Evolutionary conservation across 2,113 vertebrate species (phyloP), one percentile per base, ranked within the genome.

Genomic region (Gallinago jamesoni): DNA sequence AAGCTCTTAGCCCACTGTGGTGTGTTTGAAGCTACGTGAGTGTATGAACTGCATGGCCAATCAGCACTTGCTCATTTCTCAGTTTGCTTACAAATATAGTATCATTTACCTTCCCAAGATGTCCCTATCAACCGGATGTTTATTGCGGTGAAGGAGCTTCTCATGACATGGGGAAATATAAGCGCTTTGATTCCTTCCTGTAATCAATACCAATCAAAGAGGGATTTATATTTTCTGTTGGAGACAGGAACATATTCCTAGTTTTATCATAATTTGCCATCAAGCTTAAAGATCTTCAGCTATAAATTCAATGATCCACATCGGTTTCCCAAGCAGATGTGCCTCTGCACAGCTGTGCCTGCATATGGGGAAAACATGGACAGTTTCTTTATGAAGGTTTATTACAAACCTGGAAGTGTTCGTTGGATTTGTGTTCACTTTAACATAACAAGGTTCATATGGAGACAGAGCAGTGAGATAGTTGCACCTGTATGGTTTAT

Each of bases 301-400:
- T 74, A 31, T 92, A 92, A 84, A 94, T 97, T 75, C 88, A 75
- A 28, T 60, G 70, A 72, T 79, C 16, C 23, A 12, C 1, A 3
- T 63, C 22, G 27, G 64, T 33, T 89, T 80, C 82, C 80, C 2
- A 1, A 83, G 69, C 95, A 97, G 96, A 89, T 95, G 96, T 91
- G 84, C 66, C 59, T 96, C 39, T 33, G 59, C 81, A 81, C 95
- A 97, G 97, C 93, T 97, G 97, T 83, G 78, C n/a, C 81, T 94
- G 93, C 94, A 91, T 64, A 76, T 87, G 97, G 94, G 78, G 60
- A 67, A 93, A 95, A 60, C 47, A 57, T 74, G 87, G 94, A 37
- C 16, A 30, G 48, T 13, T 93, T 86, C 86, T 89, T 78, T 59
- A 64, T 81, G 93, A 82, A 88, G 56, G 78, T 81, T 96, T 91